Evolutionary conservation across 2,113 vertebrate genomes (phyloP).

Genomic region (Pelecanus crispus): DNA sequence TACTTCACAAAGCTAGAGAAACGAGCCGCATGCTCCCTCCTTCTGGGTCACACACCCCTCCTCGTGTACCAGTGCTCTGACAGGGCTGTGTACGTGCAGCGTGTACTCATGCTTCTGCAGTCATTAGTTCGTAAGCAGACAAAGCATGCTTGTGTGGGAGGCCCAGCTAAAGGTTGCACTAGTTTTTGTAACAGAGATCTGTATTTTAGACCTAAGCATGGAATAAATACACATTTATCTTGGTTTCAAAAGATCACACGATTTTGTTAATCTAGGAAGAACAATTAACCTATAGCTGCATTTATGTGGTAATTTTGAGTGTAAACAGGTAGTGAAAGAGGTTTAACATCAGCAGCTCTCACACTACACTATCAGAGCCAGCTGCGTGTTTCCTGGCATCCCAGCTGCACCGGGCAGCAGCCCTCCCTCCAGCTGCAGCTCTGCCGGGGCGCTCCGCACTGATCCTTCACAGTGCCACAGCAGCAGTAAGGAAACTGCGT

Average conservation of each 20-base stretch:
- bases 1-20: not conserved
- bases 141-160: rapidly evolving
- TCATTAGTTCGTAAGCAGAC: not conserved
- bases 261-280: not conserved
- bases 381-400: not conserved
- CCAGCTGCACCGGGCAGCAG: not conserved
- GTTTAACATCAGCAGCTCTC: not conserved
- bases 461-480: not conserved
- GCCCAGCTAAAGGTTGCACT: not conserved
- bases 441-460: not conserved
- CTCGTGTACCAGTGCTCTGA: rapidly evolving
- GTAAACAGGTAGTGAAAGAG: not conserved
- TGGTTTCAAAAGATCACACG: not conserved
- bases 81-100: rapidly evolving
- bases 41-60: not conserved
- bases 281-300: not conserved
- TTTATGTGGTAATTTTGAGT: not conserved
- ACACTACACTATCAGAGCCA: not conserved
- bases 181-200: not conserved
- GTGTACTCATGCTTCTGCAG: not conserved
- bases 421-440: no score
- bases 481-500: rapidly evolving
- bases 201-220: not conserved
- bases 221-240: not conserved
- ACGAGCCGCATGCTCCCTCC: not conserved